Evolutionary conservation across 2,113 vertebrate genomes (phyloP), one percentile per base, ranked within the genome.

Genomic region (Paratilapia polleni): DNA sequence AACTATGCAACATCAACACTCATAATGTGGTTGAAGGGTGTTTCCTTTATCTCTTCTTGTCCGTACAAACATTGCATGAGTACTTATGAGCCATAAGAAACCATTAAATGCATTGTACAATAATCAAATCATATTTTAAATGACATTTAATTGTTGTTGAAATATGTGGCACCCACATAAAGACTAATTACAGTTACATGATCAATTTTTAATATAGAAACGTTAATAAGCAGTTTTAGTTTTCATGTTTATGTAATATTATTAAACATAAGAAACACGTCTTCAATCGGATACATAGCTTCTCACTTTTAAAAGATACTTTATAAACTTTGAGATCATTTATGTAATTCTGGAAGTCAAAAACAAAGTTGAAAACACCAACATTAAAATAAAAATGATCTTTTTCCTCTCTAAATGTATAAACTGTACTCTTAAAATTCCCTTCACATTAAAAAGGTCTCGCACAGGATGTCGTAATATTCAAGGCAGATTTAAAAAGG

Each of bases 251-350:
- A 63, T 43, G 24, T 34, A 22, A 34, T 13, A 24, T 13, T 8
- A 0, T 36, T 24, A 36, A 34, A 8, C n/a, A 78, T 28, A 83
- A 60, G 70, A 47, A 78, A 2, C 9, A 20, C 49, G 49, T 8
- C 5, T 0, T 28, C 64, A 0, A 14, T 14, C 4, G 3, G 13
- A 49, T 17, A 15, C 5, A 17, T 0, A 70, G 31, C 10, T 70
- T 43, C 43, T 9, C 66, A 49, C 17, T 20, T 52, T 52, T 28
- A 20, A 70, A 52, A 68, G 8, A 47, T 12, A 70, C 26, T 3
- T 10, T 17, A 13, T 47, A 47, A 68, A 47, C 38, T 26, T 13
- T 41, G 22, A 14, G 6, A 43, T 70, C 2, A 8, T 38, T 38
- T 14, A 63, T 34, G 19, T 2, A 6, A 38, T 63, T 63, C 31